Conservation (phyloP, 2,113 vertebrate species). For the Pelecanoides urinatrix region DNA sequence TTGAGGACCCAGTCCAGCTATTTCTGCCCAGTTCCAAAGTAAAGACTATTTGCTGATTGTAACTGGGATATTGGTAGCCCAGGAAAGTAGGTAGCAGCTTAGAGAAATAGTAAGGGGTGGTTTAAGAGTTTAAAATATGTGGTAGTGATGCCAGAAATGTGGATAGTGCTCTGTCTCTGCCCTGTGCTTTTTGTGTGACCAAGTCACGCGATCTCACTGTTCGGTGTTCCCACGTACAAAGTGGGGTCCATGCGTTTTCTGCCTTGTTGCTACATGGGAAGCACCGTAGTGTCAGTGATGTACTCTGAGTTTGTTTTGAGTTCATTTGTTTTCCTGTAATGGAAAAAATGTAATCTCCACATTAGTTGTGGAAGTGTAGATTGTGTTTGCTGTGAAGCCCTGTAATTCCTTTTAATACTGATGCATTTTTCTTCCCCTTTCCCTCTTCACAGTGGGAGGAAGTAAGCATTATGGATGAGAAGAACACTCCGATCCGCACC, state of each 20-base stretch:
- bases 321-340: background rate
- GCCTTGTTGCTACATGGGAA: background rate
- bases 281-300: rapidly evolving
- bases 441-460: slow-evolving; percentile 90
- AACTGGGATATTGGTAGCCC: background rate
- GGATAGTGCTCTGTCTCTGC: background rate
- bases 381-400: background rate
- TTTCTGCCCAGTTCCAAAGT: background rate
- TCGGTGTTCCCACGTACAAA: background rate
- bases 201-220: rapidly evolving
- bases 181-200: background rate
- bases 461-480: slow-evolving; percentile 99
- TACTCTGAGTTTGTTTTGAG: background rate
- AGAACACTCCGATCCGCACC: slow-evolving; percentile 96
- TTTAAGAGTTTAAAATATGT: background rate
- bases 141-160: background rate
- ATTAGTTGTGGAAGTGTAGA: background rate
- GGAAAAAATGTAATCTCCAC: background rate
- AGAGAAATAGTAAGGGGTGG: background rate
- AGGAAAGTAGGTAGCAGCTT: background rate
- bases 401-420: background rate
- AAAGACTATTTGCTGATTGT: background rate
- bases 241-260: background rate
- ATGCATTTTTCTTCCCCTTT: background rate
- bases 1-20: background rate